Conservation (phyloP, 2,888 invertebrate species). For the Siphonodentalium dalli region DNA sequence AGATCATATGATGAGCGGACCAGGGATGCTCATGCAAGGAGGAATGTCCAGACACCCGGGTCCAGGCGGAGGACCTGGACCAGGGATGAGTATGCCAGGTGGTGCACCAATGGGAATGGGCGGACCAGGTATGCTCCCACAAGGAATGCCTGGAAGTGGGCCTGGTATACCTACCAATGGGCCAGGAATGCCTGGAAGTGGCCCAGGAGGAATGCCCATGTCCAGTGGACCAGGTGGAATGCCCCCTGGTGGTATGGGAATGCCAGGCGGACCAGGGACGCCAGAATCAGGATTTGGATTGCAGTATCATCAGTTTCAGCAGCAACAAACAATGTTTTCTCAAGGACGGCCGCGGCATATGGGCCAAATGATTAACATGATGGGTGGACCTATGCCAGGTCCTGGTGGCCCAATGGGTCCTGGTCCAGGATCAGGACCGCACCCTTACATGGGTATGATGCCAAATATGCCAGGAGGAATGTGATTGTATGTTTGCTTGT, state of each 20-base stretch:
- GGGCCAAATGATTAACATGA: slow-evolving; percentile 47
- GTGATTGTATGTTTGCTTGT: too few species aligned
- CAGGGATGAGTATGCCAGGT: slow-evolving; percentile 41
- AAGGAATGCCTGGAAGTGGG: slow-evolving; percentile 25
- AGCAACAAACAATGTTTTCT: slow-evolving; percentile 59
- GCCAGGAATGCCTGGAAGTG: too few species aligned
- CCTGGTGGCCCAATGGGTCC: slow-evolving; percentile 7
- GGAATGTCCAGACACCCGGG: slow-evolving; percentile 37
- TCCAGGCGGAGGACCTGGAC: slow-evolving; percentile 29
- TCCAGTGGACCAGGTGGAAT: slow-evolving; percentile 9
- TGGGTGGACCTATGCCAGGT: slow-evolving; percentile 37
- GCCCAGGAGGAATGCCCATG: slow-evolving; percentile 14
- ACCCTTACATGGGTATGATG: slow-evolving; percentile 45
- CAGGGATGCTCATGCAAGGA: slow-evolving; percentile 44
- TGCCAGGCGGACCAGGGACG: slow-evolving; percentile 9
- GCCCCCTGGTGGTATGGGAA: slow-evolving; percentile 11
- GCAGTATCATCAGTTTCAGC: slow-evolving; percentile 61
- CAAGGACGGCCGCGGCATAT: slow-evolving; percentile 48
- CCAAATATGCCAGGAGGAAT: slow-evolving; percentile 42
- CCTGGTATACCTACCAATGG: too few species aligned
- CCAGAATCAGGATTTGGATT: slow-evolving; percentile 39
- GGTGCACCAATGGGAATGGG: slow-evolving; percentile 30
- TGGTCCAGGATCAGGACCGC: slow-evolving; percentile 25
- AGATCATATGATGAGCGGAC: slow-evolving; percentile 31
- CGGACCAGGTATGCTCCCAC: slow-evolving; percentile 7